Base-by-base conservation (phyloP, 2,888 invertebrate species). In the Escarpia spicata region DNA sequence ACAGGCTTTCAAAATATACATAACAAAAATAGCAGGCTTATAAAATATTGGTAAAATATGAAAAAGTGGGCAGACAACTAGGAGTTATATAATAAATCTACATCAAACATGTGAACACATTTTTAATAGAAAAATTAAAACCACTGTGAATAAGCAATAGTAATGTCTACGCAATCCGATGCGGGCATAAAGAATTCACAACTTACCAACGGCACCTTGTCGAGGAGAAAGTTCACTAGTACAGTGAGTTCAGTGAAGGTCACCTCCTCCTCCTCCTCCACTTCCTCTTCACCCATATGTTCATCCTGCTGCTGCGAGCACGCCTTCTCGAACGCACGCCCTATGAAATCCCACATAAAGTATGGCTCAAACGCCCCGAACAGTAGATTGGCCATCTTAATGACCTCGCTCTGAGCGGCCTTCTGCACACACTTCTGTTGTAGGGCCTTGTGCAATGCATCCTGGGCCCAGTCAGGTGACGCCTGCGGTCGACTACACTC, bases 311-410 rank as follows among this genome's bases (percentile, higher is more conserved):
- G 75, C 6, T 75, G 75, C 26, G 75, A 94, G 94, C 96, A 96
- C 10, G 95, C 94, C 60, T 93, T 92, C 92, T 95, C 95, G 95
- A 97, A 97, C 94, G 96, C 95, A 8, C 96, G 95, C 0, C 96
- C 96, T 94, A 98, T 97, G 95, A 98, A 98, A 94, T 97, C 97
- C 98, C 98, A 98, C 93, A 98, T 97, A 95, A 98, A 98, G 93
- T 98, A 98, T n/a, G 98, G 98, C 95, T 98, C 98, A 93, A 98
- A 97, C 0, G 98, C 98, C 92, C 98, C 98, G 96, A 98, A 98
- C 45, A 98, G 96, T 94, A 98, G 97, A 96, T 98, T 98, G 0
- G 98, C 98, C 43, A 98, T 98, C 96, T 98, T 98, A 26, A 98
- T 97, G 90, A 98, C 97, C 95, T 98, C 98, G 3, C 90, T 93